Evolutionary conservation across 2,888 invertebrate species (phyloP).

Genomic region (Unio pictorum): DNA sequence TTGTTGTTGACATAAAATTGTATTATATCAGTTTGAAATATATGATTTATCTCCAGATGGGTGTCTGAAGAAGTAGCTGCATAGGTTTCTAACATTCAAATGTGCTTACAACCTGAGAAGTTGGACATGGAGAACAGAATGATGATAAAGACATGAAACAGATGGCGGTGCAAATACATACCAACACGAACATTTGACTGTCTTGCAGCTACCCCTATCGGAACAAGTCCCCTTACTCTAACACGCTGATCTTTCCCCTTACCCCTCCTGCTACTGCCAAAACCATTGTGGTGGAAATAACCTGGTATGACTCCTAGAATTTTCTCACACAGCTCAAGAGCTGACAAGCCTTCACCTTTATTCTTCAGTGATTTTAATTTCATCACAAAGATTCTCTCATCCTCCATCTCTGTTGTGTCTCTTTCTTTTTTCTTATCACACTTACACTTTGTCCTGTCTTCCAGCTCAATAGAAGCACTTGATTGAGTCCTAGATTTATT

Average conservation of each 20-base stretch:
- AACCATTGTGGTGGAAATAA: conserved; percentile 23
- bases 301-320: conserved; percentile 32
- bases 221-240: conserved; percentile 38
- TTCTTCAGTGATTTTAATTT: conserved; percentile 13
- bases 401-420: not conserved
- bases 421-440: conserved; percentile 11
- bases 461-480: too few relatives aligned
- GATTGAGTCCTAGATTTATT: too few relatives aligned
- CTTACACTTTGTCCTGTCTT: conserved; percentile 13
- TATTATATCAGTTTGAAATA: too few relatives aligned
- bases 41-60: too few relatives aligned
- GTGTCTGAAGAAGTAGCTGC: too few relatives aligned
- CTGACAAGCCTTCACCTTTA: conserved; percentile 7
- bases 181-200: conserved; percentile 41
- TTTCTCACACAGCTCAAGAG: conserved; percentile 28
- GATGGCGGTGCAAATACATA: conserved; percentile 11
- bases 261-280: conserved; percentile 7
- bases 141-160: not conserved
- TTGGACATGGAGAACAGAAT: too few relatives aligned
- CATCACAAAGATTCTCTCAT: conserved; percentile 8
- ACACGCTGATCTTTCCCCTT: conserved; percentile 24
- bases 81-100: too few relatives aligned
- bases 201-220: conserved; percentile 42
- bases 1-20: too few relatives aligned
- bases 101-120: too few relatives aligned